These are phyloP conservation scores for Lepetodrilus schrolli DNA, from an alignment of 2,888 invertebrate genomes.

Conservation along the genomic window DNA sequence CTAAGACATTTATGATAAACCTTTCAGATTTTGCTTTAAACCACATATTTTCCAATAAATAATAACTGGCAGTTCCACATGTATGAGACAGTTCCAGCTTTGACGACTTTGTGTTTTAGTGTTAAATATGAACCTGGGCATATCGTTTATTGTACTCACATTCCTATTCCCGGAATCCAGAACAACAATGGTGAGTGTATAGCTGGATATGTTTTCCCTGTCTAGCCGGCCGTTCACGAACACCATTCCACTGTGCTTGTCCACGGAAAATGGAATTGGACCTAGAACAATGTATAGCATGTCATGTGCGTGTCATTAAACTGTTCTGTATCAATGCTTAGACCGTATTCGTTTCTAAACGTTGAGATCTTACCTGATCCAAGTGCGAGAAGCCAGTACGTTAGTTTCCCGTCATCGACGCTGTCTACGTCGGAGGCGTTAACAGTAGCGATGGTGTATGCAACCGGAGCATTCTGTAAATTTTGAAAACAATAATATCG, in stretches of 20 bases:
- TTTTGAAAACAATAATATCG: too few relatives aligned
- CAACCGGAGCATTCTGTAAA: background rate
- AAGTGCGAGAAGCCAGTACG: background rate
- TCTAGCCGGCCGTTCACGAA: constrained; percentile 25
- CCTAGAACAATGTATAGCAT: background rate
- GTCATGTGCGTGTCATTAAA: background rate
- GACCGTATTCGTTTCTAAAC: background rate
- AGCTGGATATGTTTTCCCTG: constrained; percentile 27
- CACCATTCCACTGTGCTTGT: constrained; percentile 22
- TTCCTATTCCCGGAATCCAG: constrained; percentile 29
- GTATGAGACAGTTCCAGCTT: too few relatives aligned
- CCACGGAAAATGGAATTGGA: constrained; percentile 23
- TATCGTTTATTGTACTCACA: constrained; percentile 35
- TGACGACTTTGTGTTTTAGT: too few relatives aligned
- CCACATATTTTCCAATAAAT: too few relatives aligned
- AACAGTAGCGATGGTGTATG: background rate
- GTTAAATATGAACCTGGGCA: too few relatives aligned
- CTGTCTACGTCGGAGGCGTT: constrained; percentile 31
- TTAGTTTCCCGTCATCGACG: constrained; percentile 23
- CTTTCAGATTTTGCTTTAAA: too few relatives aligned
- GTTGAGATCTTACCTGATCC: background rate
- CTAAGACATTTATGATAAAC: too few relatives aligned
- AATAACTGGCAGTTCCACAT: too few relatives aligned
- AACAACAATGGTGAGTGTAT: constrained; percentile 30
- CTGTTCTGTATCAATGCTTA: too few relatives aligned